A percentile compares a stretch with the other conserved stretches of the same genome.
phyloP scores from a whole-genome alignment of 1,140 invertebrate species.

The Brachionus rotundiformis region DNA sequence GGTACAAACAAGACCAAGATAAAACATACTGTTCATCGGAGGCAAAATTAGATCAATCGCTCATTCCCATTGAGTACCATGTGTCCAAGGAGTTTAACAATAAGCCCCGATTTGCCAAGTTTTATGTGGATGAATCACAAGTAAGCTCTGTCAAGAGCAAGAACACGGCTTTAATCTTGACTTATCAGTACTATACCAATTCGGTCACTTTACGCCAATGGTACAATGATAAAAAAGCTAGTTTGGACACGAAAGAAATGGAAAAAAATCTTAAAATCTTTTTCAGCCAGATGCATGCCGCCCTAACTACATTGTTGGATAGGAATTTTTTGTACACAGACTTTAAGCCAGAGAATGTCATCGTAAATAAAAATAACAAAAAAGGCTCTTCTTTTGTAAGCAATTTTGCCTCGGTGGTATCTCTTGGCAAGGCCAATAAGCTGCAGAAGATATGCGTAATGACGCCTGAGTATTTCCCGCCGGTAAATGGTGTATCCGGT shows the following conservation, averaged over 20 bases:
- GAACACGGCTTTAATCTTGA: not conserved
- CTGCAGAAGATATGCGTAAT: not conserved
- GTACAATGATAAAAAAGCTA: conserved; percentile 9
- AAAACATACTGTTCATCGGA: not conserved
- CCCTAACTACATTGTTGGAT: not conserved
- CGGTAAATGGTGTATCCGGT: not conserved
- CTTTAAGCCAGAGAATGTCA: conserved; percentile 34
- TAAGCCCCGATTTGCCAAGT: not conserved
- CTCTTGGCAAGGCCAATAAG: not conserved
- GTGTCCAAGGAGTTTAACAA: not conserved
- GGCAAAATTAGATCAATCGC: not conserved
- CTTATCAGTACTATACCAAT: not conserved
- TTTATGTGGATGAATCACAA: conserved; percentile 10
- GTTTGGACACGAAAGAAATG: not conserved
- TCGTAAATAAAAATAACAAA: conserved; percentile 34
- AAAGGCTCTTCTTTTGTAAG: not conserved
- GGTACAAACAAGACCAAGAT: not conserved
- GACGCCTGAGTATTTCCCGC: conserved; percentile 14
- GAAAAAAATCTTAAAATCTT: conserved; percentile 5
- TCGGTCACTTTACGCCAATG: not conserved
- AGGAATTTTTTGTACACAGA: not conserved
- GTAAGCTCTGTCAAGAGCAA: not conserved
- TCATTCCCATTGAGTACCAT: not conserved
- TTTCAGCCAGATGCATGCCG: not conserved
- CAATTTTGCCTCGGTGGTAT: conserved; percentile 21